Base-by-base conservation (phyloP, 64 coral and sea anemone species). In the Montipora sp. region DNA sequence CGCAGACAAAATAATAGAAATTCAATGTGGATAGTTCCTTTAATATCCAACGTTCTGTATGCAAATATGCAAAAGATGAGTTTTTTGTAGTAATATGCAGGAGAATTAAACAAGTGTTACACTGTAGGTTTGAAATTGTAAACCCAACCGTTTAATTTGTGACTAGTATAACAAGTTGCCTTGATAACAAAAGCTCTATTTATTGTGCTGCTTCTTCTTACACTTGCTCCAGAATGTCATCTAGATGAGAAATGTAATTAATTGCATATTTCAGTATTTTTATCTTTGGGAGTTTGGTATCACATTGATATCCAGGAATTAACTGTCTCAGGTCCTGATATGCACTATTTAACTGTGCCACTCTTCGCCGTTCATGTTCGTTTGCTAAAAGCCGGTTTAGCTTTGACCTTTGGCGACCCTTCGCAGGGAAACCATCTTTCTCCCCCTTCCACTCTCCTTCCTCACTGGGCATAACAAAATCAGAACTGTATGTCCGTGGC, bases 211-310 rank as follows among this genome's bases (percentile, higher is more conserved):
- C 3, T 71, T 21, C 20, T 7, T 71, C 5, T 23, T 21, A 71
- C 14, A 48, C 78, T 7, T 15, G 45, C 75, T 47, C 95, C 5
- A 98, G 76, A 80, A 98, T 87, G 48, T 90, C 78, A 68, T 95
- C 96, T 59, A 98, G 49, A 74, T 98, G 92, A 27, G 88, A 90
- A 22, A 98, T 98, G 36, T 98, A 98, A 83, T 92, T 92, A 23
- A 98, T 98, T 4, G 96, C 96, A 80, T 98, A 98, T 71, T 94
- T 92, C 1, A 98, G 80, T 87, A 98, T 98, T 81, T 98, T 98
- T 67, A 98, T 98, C 70, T 98, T 98, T 1, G 96, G 96, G 19
- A 98, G 68, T 69, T 98, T 98, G 48, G 96, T 98, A 69, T 98
- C 96, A 75, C 96, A 98, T 83, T 98, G 96, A 45, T 98, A 98